Conservation (phyloP, 2,797 vertebrate genomes). For the Xyrichtys novacula region DNA sequence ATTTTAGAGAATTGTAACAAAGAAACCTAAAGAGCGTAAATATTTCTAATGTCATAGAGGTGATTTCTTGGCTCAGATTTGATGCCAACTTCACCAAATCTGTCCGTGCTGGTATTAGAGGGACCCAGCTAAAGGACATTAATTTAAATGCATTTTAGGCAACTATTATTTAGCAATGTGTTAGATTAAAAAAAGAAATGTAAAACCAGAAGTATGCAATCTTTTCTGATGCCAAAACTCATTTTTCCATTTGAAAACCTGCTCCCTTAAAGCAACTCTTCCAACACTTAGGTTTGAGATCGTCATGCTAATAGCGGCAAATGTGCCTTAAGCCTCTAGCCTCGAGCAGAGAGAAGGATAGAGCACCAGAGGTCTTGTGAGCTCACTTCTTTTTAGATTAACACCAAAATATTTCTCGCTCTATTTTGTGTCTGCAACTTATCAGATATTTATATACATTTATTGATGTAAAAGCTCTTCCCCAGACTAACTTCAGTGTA, state of each 20-base stretch:
- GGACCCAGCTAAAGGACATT: not conserved
- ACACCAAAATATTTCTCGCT: not conserved
- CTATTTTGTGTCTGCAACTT: not conserved
- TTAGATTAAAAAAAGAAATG: not conserved
- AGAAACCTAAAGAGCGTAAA: too few relatives aligned
- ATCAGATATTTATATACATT: not conserved
- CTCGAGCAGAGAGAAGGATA: not conserved
- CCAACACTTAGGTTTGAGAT: not conserved
- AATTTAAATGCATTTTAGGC: not conserved
- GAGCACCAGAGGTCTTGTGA: not conserved
- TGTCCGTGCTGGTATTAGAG: not conserved
- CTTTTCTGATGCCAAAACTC: not conserved
- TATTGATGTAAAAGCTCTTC: not conserved
- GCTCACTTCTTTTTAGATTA: not conserved
- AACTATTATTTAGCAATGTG: not conserved
- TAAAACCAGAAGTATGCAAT: not conserved
- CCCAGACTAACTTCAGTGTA: slow-evolving; percentile 4
- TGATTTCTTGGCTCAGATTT: not conserved
- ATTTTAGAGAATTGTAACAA: not conserved
- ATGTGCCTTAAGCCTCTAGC: not conserved
- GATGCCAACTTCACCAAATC: not conserved
- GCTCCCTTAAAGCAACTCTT: slow-evolving; percentile 1
- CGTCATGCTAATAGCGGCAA: not conserved
- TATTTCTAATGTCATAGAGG: too few relatives aligned
- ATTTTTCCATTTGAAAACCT: not conserved